Percentiles rank a stretch among this genome's conserved stretches.
These are phyloP conservation scores for Trachemys scripta DNA, from an alignment of 2,113 vertebrate genomes.

Conservation along the genomic window DNA sequence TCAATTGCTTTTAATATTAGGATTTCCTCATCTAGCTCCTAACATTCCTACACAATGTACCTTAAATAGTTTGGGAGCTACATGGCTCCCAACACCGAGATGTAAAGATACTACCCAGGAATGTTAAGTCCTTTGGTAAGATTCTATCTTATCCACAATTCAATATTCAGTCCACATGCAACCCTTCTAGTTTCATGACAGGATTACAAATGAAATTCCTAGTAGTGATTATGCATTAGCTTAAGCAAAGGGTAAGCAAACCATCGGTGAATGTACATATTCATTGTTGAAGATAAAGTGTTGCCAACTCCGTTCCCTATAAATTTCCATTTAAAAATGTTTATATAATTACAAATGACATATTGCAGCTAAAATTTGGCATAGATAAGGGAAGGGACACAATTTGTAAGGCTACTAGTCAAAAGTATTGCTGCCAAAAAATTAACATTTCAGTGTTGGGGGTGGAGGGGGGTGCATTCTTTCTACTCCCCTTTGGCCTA, in stretches of 20 bases:
- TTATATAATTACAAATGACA: not conserved
- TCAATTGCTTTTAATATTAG: accelerated
- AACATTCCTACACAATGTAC: not conserved
- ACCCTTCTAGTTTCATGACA: not conserved
- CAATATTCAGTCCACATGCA: not conserved
- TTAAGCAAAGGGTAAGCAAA: not conserved
- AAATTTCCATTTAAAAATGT: not conserved
- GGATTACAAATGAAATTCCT: not conserved
- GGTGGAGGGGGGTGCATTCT: not conserved
- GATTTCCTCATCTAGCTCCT: not conserved
- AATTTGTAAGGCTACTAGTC: not conserved
- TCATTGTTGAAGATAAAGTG: not conserved
- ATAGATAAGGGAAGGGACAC: not conserved
- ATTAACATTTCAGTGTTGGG: accelerated
- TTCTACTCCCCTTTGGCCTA: not conserved
- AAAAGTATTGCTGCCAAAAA: not conserved
- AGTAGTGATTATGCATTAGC: not conserved
- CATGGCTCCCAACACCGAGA: not conserved
- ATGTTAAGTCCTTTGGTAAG: not conserved
- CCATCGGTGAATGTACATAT: not conserved
- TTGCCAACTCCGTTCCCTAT: not conserved
- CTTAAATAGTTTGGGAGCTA: not conserved
- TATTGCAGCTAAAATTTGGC: not conserved
- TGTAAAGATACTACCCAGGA: not conserved
- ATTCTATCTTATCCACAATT: not conserved